A percentile compares a stretch with the other conserved stretches of the same genome.
Evolutionary conservation across 2,797 vertebrate species (phyloP).

Genomic region (Melanitta fusca): DNA sequence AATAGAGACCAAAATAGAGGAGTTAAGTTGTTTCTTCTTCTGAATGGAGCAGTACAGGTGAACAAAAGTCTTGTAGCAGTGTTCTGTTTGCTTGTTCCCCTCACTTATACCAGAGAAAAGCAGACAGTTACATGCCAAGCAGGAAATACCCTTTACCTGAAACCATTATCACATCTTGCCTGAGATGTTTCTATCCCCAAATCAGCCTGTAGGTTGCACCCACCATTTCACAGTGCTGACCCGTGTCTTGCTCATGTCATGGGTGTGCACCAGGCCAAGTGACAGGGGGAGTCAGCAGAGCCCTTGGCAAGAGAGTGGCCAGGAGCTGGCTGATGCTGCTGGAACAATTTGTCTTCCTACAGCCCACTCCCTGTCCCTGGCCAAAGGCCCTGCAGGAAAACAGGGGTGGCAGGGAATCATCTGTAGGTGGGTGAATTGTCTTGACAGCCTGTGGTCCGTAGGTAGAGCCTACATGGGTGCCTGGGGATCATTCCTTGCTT

Average conservation of each 20-base stretch:
- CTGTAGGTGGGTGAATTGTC: neutral
- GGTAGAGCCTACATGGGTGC: neutral
- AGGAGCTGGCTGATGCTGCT: neutral
- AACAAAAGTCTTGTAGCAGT: neutral
- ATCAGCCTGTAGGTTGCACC: neutral
- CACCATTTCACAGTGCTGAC: neutral
- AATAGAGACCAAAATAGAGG: neutral
- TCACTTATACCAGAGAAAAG: neutral
- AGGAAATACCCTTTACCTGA: neutral
- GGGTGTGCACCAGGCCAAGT: accelerated
- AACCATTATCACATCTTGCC: neutral
- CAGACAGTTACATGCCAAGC: neutral
- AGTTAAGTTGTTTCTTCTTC: neutral
- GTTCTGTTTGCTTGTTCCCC: neutral
- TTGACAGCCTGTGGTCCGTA: neutral
- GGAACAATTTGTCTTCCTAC: neutral
- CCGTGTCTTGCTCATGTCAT: neutral
- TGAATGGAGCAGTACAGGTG: neutral
- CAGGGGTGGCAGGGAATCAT: neutral
- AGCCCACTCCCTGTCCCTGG: neutral
- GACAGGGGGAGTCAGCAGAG: neutral
- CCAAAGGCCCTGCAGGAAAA: neutral
- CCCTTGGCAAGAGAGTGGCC: neutral
- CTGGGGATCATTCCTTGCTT: neutral
- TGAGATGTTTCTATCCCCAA: neutral